Evolutionary conservation across 2,888 invertebrate genomes (phyloP), one percentile per base, ranked within the genome.

Genomic region (Phania funesta): DNA sequence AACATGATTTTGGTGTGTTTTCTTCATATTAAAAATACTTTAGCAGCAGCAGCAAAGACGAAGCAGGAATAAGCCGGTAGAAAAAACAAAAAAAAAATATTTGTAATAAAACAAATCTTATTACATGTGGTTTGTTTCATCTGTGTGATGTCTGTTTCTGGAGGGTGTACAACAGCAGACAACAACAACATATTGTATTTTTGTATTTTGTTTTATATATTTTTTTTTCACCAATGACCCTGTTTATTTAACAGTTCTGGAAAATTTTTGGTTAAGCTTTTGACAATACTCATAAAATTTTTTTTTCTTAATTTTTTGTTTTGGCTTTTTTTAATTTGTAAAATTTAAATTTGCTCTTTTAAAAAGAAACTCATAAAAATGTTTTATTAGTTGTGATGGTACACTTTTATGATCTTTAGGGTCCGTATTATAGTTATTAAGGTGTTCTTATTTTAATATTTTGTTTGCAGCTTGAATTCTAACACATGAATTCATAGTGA

Each of bases 1-100:
- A 78, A 82, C 81, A 82, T 82, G 81, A 74, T 78, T 82, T 78
- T 82, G 81, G 81, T 82, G 81, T 82, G 81, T 78, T 78, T 82
- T 56, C 62, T 70, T 78, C 18, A 56, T 78, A 50, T 65, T 56
- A 44, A 62, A 74, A 46, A 54, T 38, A 65, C 5, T 22, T 26
- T 3, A 67, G 54, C 16, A 29, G 46, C 13, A 41, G 44, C 16
- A 18, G 24, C 22, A 24, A 50, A 67, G 22, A 32, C 26, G 18
- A 35, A 67, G 29, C 58, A 50, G 16, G 20, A 50, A 18, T 67
- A 58, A 46, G 24, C 38, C 13, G 29, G 41, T 52, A 22, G 32
- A 56, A 38, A 35, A 16, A 64, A n/a, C 11, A 18, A n/a, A 41
- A n/a, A 62, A 73, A 56, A 52, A 29, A 44, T 35, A 44, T 48